Evolutionary conservation across 2,888 invertebrate genomes (phyloP), one percentile per base, ranked within the genome.

Genomic region (Hirtodrosophila confusa): DNA sequence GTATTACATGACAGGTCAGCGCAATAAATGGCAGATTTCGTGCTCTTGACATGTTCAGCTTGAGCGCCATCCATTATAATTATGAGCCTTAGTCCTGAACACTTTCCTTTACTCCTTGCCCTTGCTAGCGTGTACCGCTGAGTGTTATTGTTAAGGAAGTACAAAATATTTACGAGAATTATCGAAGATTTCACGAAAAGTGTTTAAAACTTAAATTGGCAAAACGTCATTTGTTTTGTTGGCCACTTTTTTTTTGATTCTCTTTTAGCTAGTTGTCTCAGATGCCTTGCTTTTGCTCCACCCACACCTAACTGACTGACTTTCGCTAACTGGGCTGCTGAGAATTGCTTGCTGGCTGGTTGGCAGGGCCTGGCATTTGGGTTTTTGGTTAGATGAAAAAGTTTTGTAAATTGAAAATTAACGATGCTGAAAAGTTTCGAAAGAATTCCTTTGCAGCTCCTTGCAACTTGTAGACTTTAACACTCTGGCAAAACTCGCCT

Each of bases 381-480:
- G 75, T 62, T 79, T 75, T 74, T 70, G 66, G 75, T 63, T 66
- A 70, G 70, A 77, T 77, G 79, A 74, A 72, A 80, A 83, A 84
- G 67, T 84, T 84, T 84, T 75, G 72, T 75, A 84, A 84, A 84
- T 84, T 83, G 84, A 83, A 83, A 83, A 83, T 83, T 83, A 83
- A 83, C 83, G 83, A 83, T 83, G 84, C 83, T 83, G 83, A 83
- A 83, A 82, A 83, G 73, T 83, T 78, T 75, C 49, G 58, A 72
- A 79, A 78, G 70, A 78, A 78, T 80, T 75, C 50, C 66, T 50
- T 63, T 63, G 9, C 66, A 51, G 65, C 54, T 55, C 51, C 58
- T 47, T 68, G 75, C 68, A 63, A 78, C 70, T 73, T 68, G 58
- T 60, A 67, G 73, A 76, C 70, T 76, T 78, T 64, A 70, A 71